Evolutionary conservation across 2,797 vertebrate species (phyloP).

Genomic region (Galaxias olidus): DNA sequence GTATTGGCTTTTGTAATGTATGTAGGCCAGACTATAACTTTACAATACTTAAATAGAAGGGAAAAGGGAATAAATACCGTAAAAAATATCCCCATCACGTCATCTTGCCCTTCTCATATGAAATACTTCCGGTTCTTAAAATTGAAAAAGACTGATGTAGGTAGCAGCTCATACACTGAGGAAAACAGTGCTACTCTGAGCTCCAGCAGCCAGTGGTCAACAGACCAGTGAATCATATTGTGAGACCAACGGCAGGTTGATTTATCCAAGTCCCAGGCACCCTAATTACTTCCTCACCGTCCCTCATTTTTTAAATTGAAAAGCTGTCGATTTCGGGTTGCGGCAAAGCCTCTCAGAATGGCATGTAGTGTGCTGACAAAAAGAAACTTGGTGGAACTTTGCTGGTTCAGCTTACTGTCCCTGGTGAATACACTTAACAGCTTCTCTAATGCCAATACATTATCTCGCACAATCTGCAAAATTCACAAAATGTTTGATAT

Average conservation of each 20-base stretch:
- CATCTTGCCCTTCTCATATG: background rate
- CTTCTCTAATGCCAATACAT: constrained; percentile 13
- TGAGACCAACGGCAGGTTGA: constrained; percentile 39
- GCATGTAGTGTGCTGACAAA: constrained; percentile 39
- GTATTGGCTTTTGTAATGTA: too few species aligned
- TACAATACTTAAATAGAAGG: too few species aligned
- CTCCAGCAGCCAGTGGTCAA: constrained; percentile 43
- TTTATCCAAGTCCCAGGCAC: constrained; percentile 42
- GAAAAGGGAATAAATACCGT: too few species aligned
- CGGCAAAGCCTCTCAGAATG: constrained; percentile 39
- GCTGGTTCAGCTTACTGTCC: constrained; percentile 51
- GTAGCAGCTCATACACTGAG: constrained; percentile 23
- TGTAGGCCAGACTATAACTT: too few species aligned
- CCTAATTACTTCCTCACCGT: constrained; percentile 23
- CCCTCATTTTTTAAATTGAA: constrained; percentile 47
- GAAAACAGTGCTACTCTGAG: constrained; percentile 21
- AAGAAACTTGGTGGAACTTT: constrained; percentile 40
- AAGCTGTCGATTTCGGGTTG: constrained; percentile 27
- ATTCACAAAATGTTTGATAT: constrained; percentile 33
- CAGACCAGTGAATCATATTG: constrained; percentile 40
- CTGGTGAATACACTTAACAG: constrained; percentile 23
- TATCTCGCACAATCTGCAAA: constrained; percentile 41
- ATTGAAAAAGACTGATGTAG: constrained; percentile 23
- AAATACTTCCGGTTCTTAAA: background rate
- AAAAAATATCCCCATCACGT: too few species aligned